phyloP scores from a whole-genome alignment of 2,113 vertebrate genomes.

The Carlito syrichta region DNA sequence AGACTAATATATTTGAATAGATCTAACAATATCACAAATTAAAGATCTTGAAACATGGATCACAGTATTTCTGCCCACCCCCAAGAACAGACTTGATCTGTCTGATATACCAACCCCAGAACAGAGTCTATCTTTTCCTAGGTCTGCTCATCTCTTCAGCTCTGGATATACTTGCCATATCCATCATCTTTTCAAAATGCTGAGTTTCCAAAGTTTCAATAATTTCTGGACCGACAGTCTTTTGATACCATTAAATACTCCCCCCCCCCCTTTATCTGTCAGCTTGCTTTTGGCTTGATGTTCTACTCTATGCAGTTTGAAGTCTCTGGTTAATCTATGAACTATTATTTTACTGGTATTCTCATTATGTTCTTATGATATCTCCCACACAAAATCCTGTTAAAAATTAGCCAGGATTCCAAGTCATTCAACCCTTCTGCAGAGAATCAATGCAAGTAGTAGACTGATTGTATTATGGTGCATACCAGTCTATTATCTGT shows the following conservation, averaged over 20 bases:
- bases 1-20: background rate
- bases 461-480: background rate
- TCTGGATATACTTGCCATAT: background rate
- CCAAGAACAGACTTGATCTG: background rate
- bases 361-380: background rate
- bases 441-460: background rate
- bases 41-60: background rate
- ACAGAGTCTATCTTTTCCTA: background rate
- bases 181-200: background rate
- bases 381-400: background rate
- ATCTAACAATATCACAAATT: background rate
- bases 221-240: background rate
- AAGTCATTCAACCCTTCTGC: background rate
- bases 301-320: background rate
- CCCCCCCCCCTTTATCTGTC: background rate
- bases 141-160: background rate
- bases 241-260: background rate
- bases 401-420: background rate
- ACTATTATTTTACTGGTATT: background rate
- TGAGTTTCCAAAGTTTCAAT: background rate
- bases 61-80: background rate
- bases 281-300: background rate
- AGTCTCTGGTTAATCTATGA: background rate
- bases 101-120: too few species aligned
- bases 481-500: background rate